Evolutionary conservation across 2,113 vertebrate species (phyloP), one percentile per base, ranked within the genome.

Genomic region (Otocyon megalotis): DNA sequence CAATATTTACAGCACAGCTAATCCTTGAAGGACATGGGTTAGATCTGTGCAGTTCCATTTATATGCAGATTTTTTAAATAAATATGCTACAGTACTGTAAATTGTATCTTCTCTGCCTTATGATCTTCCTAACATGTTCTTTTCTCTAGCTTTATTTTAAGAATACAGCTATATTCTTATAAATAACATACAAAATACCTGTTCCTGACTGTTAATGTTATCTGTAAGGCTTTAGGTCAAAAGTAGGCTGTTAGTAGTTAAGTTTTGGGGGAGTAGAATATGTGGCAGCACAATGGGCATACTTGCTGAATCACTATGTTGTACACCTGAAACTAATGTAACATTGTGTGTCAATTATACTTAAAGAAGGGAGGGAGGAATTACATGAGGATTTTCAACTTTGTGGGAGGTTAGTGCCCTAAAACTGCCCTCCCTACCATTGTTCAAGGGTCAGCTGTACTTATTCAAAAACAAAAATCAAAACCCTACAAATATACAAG

Each of bases 401-500:
- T 50, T 8, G 1, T 30, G 43, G 74, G 43, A 50, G 26, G 14
- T 9, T 77, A 26, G 72, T 4, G 8, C 74, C 72, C 43, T 8
- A 8, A 76, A 76, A 15, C 7, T 15, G 13, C 43, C 13, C 72
- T 76, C 43, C 7, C 14, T 1, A 28, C 24, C 26, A 30, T 16
- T 30, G 26, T 30, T 48, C 74, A 28, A 30, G 43, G 14, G 72
- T 28, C 72, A 77, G 37, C 13, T 50, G 8, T 80, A 94, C 13
- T 93, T 77, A n/a, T 71, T 67, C 48, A 88, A 97, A 97, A 93
- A 97, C 50, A 89, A 94, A 95, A 96, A 58, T 24, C 20, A 65
- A 72, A 94, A 86, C 48, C 9, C 54, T n/a, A 94, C 2, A 50
- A 74, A 84, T 63, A 1, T 79, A 35, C 43, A 81, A 65, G 30